Conservation (phyloP, 2,888 invertebrate species). For the Nebria salina region DNA sequence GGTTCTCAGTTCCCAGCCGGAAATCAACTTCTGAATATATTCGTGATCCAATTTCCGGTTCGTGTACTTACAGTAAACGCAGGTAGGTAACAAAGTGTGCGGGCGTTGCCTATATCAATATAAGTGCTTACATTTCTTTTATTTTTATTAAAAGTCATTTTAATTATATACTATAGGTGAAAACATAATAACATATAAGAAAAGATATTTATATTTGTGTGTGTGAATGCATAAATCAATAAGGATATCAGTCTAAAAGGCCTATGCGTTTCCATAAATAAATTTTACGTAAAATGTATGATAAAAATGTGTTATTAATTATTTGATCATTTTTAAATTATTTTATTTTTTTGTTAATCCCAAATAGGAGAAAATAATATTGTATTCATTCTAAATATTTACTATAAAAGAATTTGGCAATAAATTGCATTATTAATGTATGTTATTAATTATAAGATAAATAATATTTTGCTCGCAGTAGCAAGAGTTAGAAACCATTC, state of each 20-base stretch:
- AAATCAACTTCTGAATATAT: slow-evolving; percentile 48
- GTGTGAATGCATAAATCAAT: background rate
- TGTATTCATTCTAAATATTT: too few species aligned
- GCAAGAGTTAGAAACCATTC: background rate
- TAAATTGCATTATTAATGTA: too few species aligned
- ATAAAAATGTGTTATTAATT: too few species aligned
- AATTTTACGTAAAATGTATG: too few species aligned
- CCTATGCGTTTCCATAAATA: background rate
- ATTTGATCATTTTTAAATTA: too few species aligned
- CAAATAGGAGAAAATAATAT: too few species aligned
- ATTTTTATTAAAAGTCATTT: background rate
- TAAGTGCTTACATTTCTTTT: background rate
- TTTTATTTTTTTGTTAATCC: too few species aligned
- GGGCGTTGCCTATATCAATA: slow-evolving; percentile 22
- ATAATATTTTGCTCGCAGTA: background rate
- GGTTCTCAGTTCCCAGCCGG: slow-evolving; percentile 36
- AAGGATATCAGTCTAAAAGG: background rate
- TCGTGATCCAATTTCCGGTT: slow-evolving; percentile 47
- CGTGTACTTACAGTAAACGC: slow-evolving; percentile 45
- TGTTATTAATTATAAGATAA: background rate
- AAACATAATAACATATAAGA: background rate
- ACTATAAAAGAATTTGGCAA: too few species aligned
- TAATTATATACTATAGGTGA: background rate
- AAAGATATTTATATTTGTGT: background rate
- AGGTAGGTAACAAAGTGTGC: slow-evolving; percentile 31